These are phyloP conservation scores for Venustaconcha ellipsiformis DNA, from an alignment of 1,140 invertebrate genomes.

Conservation along the genomic window DNA sequence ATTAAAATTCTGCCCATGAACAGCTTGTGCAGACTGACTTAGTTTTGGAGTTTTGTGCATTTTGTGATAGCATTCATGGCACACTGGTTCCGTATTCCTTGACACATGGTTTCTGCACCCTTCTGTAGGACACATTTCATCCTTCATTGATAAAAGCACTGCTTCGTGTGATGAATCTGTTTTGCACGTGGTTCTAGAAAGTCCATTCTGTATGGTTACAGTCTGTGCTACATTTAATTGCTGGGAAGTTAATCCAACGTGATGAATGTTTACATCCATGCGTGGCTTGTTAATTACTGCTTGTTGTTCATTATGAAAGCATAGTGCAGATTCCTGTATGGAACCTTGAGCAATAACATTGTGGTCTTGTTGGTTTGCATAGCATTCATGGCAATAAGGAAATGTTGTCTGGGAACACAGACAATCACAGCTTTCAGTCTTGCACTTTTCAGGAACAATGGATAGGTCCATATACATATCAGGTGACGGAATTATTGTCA, in stretches of 20 bases:
- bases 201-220: conserved; percentile 6
- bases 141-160: no score
- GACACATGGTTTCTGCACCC: no score
- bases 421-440: conserved; percentile 43
- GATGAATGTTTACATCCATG: not conserved
- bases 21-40: no score
- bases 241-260: not conserved
- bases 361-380: conserved; percentile 1
- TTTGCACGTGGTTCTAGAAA: not conserved
- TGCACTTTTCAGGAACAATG: conserved; percentile 38
- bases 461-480: conserved; percentile 14
- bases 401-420: conserved; percentile 47
- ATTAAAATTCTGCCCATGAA: no score
- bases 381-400: conserved; percentile 57
- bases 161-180: not conserved
- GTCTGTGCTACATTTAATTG: conserved; percentile 13
- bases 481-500: no score
- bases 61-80: no score
- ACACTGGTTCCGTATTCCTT: no score
- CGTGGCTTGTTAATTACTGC: not conserved
- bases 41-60: no score
- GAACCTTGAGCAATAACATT: not conserved
- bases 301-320: not conserved
- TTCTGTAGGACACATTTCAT: no score
- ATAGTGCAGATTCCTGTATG: not conserved